Evolutionary conservation across 2,113 vertebrate genomes (phyloP), one percentile per base, ranked within the genome.

Genomic region (Hyperopisus bebe): DNA sequence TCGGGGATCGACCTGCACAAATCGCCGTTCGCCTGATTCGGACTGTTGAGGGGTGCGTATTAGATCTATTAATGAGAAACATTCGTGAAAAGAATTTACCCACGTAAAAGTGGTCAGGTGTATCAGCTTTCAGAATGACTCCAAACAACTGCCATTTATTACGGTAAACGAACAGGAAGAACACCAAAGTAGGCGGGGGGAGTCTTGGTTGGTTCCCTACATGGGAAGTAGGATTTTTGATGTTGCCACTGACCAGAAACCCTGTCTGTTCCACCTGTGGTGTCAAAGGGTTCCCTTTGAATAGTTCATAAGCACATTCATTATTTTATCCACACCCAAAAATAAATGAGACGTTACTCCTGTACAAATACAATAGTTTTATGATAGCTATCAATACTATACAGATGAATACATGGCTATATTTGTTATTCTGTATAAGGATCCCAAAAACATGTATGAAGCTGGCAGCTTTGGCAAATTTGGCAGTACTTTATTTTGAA

Each of bases 121-220:
- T 39, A 53, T 74, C 74, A n/a, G 9, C 88, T 89, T 89, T 89
- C 88, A 77, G 48, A 89, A 89, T 89, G 88, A 89, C 88, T 82
- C 27, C 47, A 77, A n/a, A 88, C 83, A 91, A 90, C 92, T 94
- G 94, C 90, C 93, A 15, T 90, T 95, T 88, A 9, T 97, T 97
- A 97, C 96, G 88, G 95, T 96, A 96, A 97, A 89, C 89, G 93
- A 91, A 95, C 95, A 96, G 96, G 95, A 96, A 97, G 35, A 80
- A 92, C 91, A 94, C 92, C 55, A 92, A 58, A 91, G 96, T 96
- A 96, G 96, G 96, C 94, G 96, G 95, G 95, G 95, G 95, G 96
- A 96, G 19, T 94, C 92, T 91, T 90, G 91, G 93, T 91, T 92
- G 92, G 85, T 39, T 53, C 50, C 35, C 31, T 92, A 35, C 93